Conservation (phyloP, 2,888 invertebrate species). For the Malachius bipustulatus region DNA sequence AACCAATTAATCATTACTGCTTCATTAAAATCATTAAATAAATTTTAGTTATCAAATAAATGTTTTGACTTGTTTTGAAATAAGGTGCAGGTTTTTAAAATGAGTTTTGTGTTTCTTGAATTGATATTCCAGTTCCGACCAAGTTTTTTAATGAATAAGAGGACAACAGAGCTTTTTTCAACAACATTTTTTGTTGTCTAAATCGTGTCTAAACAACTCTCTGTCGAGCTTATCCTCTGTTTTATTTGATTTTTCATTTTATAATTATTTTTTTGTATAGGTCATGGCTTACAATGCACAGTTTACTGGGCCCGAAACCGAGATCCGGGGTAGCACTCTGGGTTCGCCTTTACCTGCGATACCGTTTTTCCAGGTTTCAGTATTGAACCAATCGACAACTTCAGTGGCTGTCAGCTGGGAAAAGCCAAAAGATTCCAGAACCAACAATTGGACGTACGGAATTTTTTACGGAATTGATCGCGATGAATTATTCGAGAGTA, state of each 20-base stretch:
- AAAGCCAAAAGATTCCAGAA: constrained; percentile 45
- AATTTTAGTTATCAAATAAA: too few species aligned
- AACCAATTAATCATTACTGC: too few species aligned
- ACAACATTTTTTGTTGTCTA: constrained; percentile 7
- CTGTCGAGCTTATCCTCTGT: too few species aligned
- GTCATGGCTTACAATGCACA: constrained; percentile 50
- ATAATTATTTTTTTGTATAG: constrained; percentile 33
- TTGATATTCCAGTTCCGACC: too few species aligned
- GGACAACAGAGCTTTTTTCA: too few species aligned
- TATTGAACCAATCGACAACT: constrained; percentile 45
- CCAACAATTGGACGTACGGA: constrained; percentile 51
- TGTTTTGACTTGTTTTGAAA: too few species aligned
- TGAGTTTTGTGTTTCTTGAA: too few species aligned
- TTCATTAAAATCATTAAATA: too few species aligned
- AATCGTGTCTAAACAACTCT: too few species aligned
- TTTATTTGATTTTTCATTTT: constrained; percentile 2
- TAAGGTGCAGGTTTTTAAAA: too few species aligned
- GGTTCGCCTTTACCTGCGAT: constrained; percentile 43
- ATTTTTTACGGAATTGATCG: constrained; percentile 55
- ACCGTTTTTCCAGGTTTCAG: constrained; percentile 37
- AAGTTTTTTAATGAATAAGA: too few species aligned
- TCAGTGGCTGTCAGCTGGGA: constrained; percentile 57
- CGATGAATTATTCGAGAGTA: constrained; percentile 49
- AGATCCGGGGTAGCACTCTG: constrained; percentile 37
- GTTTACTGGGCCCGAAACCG: constrained; percentile 43